phyloP scores from a whole-genome alignment of 2,113 vertebrate genomes.

The Gymnobelideus leadbeateri region DNA sequence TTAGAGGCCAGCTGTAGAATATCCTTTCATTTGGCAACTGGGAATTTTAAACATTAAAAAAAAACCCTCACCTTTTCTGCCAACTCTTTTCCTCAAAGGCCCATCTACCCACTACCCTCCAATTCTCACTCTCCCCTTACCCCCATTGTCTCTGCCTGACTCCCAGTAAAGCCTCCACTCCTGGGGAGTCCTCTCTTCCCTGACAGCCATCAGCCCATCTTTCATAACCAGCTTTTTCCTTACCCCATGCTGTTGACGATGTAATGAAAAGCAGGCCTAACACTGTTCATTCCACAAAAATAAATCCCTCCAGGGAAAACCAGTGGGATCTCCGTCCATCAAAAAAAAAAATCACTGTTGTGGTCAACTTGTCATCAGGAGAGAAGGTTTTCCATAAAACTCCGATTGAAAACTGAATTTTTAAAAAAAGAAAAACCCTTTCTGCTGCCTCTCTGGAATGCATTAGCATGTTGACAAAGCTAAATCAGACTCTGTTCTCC shows the following conservation, averaged over 20 bases:
- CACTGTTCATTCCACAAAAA: constrained; percentile 39
- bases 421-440: background rate
- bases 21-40: background rate
- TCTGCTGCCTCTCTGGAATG: background rate
- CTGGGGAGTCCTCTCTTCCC: background rate
- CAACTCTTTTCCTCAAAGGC: background rate
- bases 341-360: background rate
- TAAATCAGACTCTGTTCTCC: background rate
- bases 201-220: constrained; percentile 5
- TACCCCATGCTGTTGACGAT: background rate
- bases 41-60: background rate
- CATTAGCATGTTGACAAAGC: background rate
- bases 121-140: background rate
- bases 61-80: background rate
- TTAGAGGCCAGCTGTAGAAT: background rate
- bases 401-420: background rate
- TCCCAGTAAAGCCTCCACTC: background rate
- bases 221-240: background rate
- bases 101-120: background rate
- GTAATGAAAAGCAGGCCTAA: background rate
- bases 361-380: background rate
- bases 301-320: background rate
- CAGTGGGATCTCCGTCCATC: background rate
- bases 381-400: background rate
- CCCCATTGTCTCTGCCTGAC: background rate